Conservation (phyloP, 2,888 invertebrate genomes). For the Clunio marinus region DNA sequence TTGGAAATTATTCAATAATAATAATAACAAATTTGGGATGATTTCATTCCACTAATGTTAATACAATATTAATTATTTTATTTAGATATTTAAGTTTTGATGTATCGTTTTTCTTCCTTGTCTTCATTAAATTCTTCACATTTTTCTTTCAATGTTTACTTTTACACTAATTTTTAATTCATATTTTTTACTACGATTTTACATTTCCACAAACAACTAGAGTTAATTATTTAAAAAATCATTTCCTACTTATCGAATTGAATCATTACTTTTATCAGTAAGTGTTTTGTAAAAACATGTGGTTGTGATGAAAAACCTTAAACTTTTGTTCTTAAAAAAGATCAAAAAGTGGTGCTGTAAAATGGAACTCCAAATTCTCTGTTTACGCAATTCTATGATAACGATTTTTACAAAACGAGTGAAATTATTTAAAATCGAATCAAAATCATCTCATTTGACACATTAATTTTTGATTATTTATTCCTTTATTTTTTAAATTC, state of each 20-base stretch:
- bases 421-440: not conserved
- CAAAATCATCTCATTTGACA: conserved; percentile 1
- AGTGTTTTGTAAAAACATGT: not conserved
- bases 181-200: not conserved
- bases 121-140: not conserved
- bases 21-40: too few relatives aligned
- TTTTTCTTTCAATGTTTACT: too few relatives aligned
- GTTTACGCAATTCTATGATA: too few relatives aligned
- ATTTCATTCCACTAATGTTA: too few relatives aligned
- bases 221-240: not conserved
- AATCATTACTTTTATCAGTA: not conserved
- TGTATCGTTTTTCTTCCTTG: not conserved
- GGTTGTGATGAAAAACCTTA: not conserved
- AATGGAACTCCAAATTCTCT: too few relatives aligned
- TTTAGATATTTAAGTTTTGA: not conserved
- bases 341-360: not conserved
- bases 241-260: not conserved
- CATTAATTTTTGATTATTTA: too few relatives aligned
- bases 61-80: too few relatives aligned
- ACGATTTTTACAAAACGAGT: too few relatives aligned
- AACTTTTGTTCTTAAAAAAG: not conserved
- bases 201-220: not conserved
- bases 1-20: too few relatives aligned
- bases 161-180: not conserved
- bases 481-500: too few relatives aligned